Conservation (phyloP, 2,113 vertebrate species). For the Actinemys pallida region DNA sequence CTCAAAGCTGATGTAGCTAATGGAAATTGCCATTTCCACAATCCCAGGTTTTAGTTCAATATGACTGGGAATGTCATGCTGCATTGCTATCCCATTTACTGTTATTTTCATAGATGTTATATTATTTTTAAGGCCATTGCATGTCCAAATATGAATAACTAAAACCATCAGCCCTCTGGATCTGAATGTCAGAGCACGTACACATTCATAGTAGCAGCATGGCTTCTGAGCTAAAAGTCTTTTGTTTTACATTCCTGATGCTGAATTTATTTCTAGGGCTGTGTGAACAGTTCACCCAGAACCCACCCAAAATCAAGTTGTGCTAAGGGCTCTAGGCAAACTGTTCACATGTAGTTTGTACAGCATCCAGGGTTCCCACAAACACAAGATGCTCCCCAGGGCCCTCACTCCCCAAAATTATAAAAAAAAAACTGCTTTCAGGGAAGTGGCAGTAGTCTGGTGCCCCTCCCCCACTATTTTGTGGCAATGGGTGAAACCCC, state of each 20-base stretch:
- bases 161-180: fast-evolving
- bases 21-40: constrained; percentile 30
- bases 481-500: not conserved
- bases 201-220: not conserved
- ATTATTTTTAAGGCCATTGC: constrained; percentile 37
- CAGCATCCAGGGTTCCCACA: not conserved
- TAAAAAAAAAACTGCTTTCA: not conserved
- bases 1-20: not conserved
- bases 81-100: not conserved
- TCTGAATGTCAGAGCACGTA: not conserved
- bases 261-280: not conserved
- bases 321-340: not conserved
- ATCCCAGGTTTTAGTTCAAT: not conserved
- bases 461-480: not conserved
- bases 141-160: constrained; percentile 13
- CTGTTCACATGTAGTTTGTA: not conserved
- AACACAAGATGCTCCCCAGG: not conserved
- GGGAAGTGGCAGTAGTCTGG: not conserved
- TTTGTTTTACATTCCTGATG: not conserved
- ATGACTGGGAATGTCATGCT: constrained; percentile 4
- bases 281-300: not conserved
- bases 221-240: not conserved
- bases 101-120: constrained; percentile 11
- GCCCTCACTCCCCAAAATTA: not conserved
- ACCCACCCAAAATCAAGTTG: not conserved